Conservation (phyloP, 2,888 invertebrate genomes). For the Cyrtodaria siliqua region DNA sequence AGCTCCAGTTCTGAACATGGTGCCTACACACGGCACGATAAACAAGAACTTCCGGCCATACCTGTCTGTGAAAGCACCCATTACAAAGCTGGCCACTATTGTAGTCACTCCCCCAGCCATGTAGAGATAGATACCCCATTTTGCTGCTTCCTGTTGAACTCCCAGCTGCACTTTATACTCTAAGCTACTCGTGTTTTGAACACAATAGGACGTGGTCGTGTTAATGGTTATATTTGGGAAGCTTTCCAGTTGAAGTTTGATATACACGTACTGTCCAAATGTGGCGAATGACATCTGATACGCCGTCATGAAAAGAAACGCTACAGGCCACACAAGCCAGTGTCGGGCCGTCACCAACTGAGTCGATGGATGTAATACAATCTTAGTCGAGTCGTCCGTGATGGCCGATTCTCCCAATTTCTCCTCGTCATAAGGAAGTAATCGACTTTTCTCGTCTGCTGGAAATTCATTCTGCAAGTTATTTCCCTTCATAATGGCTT, state of each 20-base stretch:
- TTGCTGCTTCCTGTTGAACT: slow-evolving; percentile 41
- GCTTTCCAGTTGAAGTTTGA: slow-evolving; percentile 36
- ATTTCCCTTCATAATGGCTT: slow-evolving; percentile 5
- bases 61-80: slow-evolving; percentile 33
- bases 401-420: background rate
- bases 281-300: slow-evolving; percentile 22
- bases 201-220: slow-evolving; percentile 32
- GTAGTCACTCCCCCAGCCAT: slow-evolving; percentile 14
- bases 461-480: no score
- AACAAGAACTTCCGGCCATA: slow-evolving; percentile 39
- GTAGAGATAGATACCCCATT: slow-evolving; percentile 35
- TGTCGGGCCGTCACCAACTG: slow-evolving; percentile 12
- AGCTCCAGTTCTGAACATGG: slow-evolving; percentile 3
- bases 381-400: no score
- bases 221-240: slow-evolving; percentile 31
- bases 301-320: slow-evolving; percentile 38
- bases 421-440: background rate
- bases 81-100: slow-evolving; percentile 25
- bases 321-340: slow-evolving; percentile 31
- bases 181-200: slow-evolving; percentile 17
- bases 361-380: background rate
- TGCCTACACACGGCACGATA: slow-evolving; percentile 23
- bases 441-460: no score
- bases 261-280: slow-evolving; percentile 52
- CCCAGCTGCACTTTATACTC: slow-evolving; percentile 32